A percentile compares a stretch with the other conserved stretches of the same genome.
phyloP scores from a whole-genome alignment of 1,140 invertebrate genomes.

The Thaumetopoea pityocampa region DNA sequence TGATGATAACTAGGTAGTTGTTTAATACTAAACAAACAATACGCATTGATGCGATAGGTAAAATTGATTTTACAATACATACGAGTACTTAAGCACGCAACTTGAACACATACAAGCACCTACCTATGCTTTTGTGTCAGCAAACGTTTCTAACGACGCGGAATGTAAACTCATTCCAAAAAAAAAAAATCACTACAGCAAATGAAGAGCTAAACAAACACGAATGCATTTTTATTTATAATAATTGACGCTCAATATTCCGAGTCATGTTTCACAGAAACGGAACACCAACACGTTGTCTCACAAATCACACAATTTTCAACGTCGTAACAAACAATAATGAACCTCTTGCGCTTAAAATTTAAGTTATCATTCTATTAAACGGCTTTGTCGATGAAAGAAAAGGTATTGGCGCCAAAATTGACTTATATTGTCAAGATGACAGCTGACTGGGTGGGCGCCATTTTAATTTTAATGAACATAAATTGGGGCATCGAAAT shows the following conservation, averaged over 20 bases:
- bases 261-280: conserved; percentile 66
- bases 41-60: too few relatives aligned
- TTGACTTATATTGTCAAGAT: conserved; percentile 55
- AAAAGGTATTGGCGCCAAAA: conserved; percentile 52
- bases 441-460: conserved; percentile 57
- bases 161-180: conserved; percentile 48
- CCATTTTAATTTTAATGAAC: conserved; percentile 39
- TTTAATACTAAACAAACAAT: too few relatives aligned
- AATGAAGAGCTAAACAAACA: conserved; percentile 74
- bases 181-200: conserved; percentile 60
- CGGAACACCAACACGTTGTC: conserved; percentile 58
- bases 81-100: conserved; percentile 5
- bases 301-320: conserved; percentile 1
- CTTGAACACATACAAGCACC: conserved; percentile 5
- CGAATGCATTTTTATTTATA: conserved; percentile 65
- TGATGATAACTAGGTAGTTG: too few relatives aligned
- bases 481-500: too few relatives aligned
- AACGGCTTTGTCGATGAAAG: conserved; percentile 7
- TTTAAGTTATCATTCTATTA: conserved; percentile 8
- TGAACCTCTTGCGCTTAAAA: conserved; percentile 26
- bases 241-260: conserved; percentile 56
- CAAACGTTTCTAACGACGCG: conserved; percentile 21
- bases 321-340: conserved; percentile 12
- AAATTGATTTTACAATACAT: conserved; percentile 7
- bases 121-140: conserved; percentile 17